Evolutionary conservation across 2,888 invertebrate species (phyloP), one percentile per base, ranked within the genome.

Genomic region (Eilema depressum): DNA sequence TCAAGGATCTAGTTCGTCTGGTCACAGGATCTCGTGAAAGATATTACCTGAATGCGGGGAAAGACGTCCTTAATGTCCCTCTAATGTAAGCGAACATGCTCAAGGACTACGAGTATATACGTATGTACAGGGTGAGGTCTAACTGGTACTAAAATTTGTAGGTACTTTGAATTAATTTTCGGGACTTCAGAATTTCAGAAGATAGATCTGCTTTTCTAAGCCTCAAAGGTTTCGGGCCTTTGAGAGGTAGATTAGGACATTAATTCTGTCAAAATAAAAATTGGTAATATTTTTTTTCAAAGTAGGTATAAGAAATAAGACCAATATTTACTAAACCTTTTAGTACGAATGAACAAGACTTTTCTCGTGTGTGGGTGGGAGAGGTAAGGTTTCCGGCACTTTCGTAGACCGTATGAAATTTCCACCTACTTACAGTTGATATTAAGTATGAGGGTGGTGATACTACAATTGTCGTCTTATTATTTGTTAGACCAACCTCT

Each of bases 1-100:
- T 47, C 53, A 68, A 41, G 33, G 79, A 59, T 79, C 81, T 68
- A 64, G 57, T 23, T 75, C 73, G 4, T 4, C 71, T 88, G 88
- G 89, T 75, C 68, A 56, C 68, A 65, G 70, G 75, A 66, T 76
- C 76, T 77, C 71, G 71, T 81, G 79, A 82, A 81, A 86, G 85
- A 86, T 88, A 88, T 88, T 85, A 88, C 89, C 89, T 88, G 87
- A 82, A 85, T 84, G 75, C 82, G 78, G 81, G 69, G 70, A 76
- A 77, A 82, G 78, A 79, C 78, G 80, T 80, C 84, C 79, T 84
- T 89, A 89, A 89, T 89, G 89, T 85, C 78, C 80, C 83, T 82
- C 83, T 89, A 88, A 90, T 89, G 88, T 86, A 80, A 85, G 83
- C 75, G 82, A 83, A 81, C 81, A 81, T 79, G 73, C 69, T 75